These are phyloP conservation scores for Chionomys nivalis DNA, from an alignment of 2,113 vertebrate species.

Conservation along the genomic window DNA sequence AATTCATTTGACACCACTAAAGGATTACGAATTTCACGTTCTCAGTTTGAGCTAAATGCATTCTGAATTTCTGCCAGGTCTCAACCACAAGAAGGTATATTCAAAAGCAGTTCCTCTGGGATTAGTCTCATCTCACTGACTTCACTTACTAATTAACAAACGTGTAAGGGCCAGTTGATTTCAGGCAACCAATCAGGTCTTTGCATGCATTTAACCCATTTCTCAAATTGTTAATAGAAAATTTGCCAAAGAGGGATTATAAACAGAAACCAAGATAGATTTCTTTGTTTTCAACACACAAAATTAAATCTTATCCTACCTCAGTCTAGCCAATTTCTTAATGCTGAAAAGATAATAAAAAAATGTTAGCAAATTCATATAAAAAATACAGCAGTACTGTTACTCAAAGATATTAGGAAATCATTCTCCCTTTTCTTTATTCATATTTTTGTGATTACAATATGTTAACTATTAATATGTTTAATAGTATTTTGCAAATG, in stretches of 20 bases:
- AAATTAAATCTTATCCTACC: constrained; percentile 36
- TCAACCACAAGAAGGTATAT: not conserved
- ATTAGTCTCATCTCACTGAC: constrained; percentile 59
- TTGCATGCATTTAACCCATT: constrained; percentile 61
- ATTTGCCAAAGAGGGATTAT: constrained; percentile 22
- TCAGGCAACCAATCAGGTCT: constrained; percentile 45
- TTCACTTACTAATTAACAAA: constrained; percentile 62
- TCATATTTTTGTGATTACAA: constrained; percentile 35
- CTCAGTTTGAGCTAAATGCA: constrained; percentile 54
- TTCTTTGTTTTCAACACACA: constrained; percentile 47
- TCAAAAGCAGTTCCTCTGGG: constrained; percentile 54
- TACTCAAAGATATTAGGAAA: not conserved
- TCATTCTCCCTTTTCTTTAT: not conserved
- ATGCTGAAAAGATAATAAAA: constrained; percentile 53
- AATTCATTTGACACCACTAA: constrained; percentile 23
- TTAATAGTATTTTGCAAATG: constrained; percentile 31
- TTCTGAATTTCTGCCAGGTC: constrained; percentile 52
- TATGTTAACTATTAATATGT: not conserved
- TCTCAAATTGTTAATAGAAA: constrained; percentile 58
- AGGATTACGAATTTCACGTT: constrained; percentile 43
- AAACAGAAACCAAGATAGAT: constrained; percentile 18
- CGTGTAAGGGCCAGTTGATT: constrained; percentile 56
- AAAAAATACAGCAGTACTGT: constrained; percentile 55
- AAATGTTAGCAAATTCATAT: constrained; percentile 1
- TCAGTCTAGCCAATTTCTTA: constrained; percentile 48